These are phyloP conservation scores for Ditylenchus dipsaci DNA, from an alignment of 1,140 invertebrate genomes.

Conservation along the genomic window DNA sequence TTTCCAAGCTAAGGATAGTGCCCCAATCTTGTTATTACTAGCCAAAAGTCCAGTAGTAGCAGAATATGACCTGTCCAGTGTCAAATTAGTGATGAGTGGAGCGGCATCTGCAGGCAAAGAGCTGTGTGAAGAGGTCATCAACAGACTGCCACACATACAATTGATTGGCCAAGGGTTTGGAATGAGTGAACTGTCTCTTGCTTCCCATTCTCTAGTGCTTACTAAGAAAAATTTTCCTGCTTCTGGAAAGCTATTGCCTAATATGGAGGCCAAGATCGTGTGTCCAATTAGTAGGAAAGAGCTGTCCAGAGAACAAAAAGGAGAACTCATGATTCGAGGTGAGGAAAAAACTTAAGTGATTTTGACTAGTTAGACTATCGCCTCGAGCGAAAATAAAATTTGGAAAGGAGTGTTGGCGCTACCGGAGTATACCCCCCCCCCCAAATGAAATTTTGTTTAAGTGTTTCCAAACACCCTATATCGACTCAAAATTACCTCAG, in stretches of 20 bases:
- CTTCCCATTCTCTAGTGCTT: slow-evolving; percentile 6
- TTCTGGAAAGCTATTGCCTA: slow-evolving; percentile 7
- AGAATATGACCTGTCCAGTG: slow-evolving; percentile 36
- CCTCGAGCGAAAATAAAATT: too few relatives aligned
- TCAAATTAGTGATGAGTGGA: slow-evolving; percentile 28
- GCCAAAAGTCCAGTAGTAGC: slow-evolving; percentile 36
- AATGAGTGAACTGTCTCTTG: slow-evolving; percentile 10
- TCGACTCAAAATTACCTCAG: too few relatives aligned
- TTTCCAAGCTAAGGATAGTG: slow-evolving; percentile 9
- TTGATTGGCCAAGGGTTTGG: slow-evolving; percentile 9
- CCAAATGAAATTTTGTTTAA: too few relatives aligned
- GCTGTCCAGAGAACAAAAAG: slow-evolving; percentile 3
- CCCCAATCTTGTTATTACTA: slow-evolving; percentile 39
- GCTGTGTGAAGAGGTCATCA: slow-evolving; percentile 24
- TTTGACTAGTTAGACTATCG: too few relatives aligned
- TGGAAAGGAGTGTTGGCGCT: too few relatives aligned
- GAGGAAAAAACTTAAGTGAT: too few relatives aligned
- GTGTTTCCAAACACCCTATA: too few relatives aligned
- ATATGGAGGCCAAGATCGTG: slow-evolving; percentile 17
- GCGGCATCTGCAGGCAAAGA: slow-evolving; percentile 38
- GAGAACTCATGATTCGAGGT: slow-evolving; percentile 20
- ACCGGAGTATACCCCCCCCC: too few relatives aligned
- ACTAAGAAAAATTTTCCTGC: slow-evolving; percentile 10
- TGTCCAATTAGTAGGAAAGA: slow-evolving; percentile 5
- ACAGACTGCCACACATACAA: neutral